Conservation (phyloP, 2,113 vertebrate species). For the Microcebus lehilahytsara region DNA sequence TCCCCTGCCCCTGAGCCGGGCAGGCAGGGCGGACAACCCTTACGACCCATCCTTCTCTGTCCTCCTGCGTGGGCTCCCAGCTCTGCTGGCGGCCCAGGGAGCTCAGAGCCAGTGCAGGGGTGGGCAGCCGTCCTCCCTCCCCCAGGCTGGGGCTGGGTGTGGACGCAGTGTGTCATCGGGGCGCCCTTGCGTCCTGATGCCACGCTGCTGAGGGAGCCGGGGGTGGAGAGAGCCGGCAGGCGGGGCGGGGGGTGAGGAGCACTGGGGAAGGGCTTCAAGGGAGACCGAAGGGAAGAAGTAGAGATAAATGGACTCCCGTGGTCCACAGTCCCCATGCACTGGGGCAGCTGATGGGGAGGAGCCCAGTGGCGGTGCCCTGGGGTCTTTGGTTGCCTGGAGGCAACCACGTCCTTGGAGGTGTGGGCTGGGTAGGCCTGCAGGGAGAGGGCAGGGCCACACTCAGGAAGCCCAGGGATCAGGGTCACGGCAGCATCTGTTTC, state of each 20-base stretch:
- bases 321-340: fast-evolving
- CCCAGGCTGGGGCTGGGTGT: not conserved
- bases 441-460: not conserved
- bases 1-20: not conserved
- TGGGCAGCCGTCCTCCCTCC: not conserved
- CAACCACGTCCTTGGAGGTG: not conserved
- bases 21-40: not conserved
- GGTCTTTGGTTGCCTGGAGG: not conserved
- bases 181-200: not conserved
- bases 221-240: not conserved
- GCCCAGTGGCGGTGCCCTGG: not conserved
- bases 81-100: not conserved
- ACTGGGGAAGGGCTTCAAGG: not conserved
- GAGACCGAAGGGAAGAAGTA: not conserved
- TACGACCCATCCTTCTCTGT: not conserved
- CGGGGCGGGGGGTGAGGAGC: not conserved
- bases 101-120: not conserved
- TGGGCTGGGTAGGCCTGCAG: not conserved
- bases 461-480: not conserved
- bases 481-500: not conserved
- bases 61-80: not conserved
- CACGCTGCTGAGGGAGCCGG: not conserved
- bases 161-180: not conserved
- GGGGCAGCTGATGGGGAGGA: not conserved
- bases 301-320: not conserved